Evolutionary conservation across 2,888 invertebrate species (phyloP).

Genomic region (Halictus quadricinctus): DNA sequence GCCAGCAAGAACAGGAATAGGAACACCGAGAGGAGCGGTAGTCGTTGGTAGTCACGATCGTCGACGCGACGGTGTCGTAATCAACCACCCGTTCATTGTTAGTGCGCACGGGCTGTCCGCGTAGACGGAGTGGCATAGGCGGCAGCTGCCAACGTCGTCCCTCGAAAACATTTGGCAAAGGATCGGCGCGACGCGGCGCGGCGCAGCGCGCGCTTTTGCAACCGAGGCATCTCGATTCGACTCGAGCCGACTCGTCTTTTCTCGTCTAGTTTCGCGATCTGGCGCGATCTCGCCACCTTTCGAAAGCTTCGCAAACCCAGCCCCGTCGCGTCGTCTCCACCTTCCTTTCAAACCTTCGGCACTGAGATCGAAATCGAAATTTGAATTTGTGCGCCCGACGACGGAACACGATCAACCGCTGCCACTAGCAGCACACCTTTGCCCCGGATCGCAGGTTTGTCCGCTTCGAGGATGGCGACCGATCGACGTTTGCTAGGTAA

Average conservation of each 20-base stretch:
- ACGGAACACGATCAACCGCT: neutral
- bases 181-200: neutral
- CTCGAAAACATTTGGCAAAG: conserved; percentile 15
- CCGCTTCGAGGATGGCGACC: conserved; percentile 47
- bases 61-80: conserved; percentile 19
- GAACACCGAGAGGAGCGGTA: neutral
- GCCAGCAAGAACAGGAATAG: conserved; percentile 5
- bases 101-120: neutral
- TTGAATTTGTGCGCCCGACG: neutral
- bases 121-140: neutral
- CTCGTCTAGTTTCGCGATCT: neutral
- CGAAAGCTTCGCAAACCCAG: neutral
- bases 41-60: conserved; percentile 3
- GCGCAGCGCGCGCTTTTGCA: neutral
- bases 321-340: neutral
- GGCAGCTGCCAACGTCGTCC: conserved; percentile 19
- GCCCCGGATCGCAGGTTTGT: neutral
- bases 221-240: neutral
- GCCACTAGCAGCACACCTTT: neutral
- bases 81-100: neutral
- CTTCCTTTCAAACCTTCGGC: too few relatives aligned
- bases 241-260: neutral
- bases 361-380: neutral
- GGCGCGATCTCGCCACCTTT: neutral
- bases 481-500: conserved; percentile 54